Percentiles rank a stretch among this genome's conserved stretches.
Evolutionary conservation across 2,113 vertebrate genomes (phyloP).

Genomic region (Tachysurus vachellii): DNA sequence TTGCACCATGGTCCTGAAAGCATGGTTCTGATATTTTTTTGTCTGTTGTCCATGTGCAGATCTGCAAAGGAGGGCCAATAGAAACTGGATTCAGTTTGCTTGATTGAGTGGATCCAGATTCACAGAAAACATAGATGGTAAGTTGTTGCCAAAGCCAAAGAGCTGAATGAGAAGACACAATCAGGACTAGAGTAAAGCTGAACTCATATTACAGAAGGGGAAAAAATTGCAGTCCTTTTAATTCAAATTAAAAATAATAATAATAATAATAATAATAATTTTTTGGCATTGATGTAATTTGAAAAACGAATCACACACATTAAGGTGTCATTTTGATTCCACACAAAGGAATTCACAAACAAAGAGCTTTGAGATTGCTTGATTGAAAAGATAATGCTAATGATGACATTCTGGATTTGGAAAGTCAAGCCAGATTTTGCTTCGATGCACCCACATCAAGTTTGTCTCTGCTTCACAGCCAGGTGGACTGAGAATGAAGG

Average conservation of each 20-base stretch:
- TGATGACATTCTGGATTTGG: conserved; percentile 17
- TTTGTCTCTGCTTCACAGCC: conserved; percentile 39
- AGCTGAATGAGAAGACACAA: background rate
- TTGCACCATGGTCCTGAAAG: conserved; percentile 1
- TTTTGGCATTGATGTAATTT: background rate
- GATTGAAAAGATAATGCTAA: conserved; percentile 13
- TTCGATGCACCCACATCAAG: conserved; percentile 38
- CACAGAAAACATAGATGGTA: background rate
- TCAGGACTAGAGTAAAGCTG: background rate
- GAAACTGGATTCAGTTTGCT: background rate
- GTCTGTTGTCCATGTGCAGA: background rate
- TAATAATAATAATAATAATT: no score
- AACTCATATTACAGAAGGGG: background rate
- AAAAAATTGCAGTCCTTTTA: background rate
- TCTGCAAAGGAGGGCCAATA: background rate
- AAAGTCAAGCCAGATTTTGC: conserved; percentile 39
- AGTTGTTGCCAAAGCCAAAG: background rate
- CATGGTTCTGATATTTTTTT: background rate
- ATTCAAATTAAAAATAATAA: background rate
- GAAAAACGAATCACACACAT: background rate
- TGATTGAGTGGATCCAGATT: background rate
- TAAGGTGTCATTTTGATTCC: background rate
- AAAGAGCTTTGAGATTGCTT: background rate
- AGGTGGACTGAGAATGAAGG: conserved; percentile 24
- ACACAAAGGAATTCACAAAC: background rate